These are phyloP conservation scores for Colossoma macropomum DNA, from an alignment of 2,113 vertebrate genomes.

Conservation along the genomic window DNA sequence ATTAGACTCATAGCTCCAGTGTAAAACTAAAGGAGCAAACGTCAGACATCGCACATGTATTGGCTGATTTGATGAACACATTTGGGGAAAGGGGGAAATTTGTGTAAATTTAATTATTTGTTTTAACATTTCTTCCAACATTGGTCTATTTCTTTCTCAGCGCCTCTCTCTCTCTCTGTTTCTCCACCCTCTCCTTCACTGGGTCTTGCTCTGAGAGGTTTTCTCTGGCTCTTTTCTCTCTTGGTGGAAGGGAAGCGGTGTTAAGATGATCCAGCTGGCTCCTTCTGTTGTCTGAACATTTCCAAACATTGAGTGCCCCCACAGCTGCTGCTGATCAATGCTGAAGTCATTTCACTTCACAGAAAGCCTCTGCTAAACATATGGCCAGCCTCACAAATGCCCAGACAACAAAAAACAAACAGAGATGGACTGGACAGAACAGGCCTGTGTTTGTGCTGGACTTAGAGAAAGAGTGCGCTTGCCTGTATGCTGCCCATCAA, in stretches of 20 bases:
- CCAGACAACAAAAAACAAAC: neutral
- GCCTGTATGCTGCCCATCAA: neutral
- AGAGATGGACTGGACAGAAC: neutral
- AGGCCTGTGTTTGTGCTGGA: neutral
- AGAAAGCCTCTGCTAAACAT: slow-evolving; percentile 8
- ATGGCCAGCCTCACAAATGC: slow-evolving; percentile 32
- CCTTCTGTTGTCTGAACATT: slow-evolving; percentile 42
- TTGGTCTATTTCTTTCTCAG: neutral
- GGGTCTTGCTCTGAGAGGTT: neutral
- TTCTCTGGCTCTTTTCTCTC: slow-evolving; percentile 19
- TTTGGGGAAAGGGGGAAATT: too few relatives aligned
- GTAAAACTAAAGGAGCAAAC: too few relatives aligned
- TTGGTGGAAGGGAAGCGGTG: slow-evolving; percentile 6
- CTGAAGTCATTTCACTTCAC: slow-evolving; percentile 39
- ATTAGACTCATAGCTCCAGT: too few relatives aligned
- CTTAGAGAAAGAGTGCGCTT: neutral
- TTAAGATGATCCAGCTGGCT: slow-evolving; percentile 44
- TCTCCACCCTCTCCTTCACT: neutral
- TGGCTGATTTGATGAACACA: too few relatives aligned
- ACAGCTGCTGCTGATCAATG: slow-evolving; percentile 66
- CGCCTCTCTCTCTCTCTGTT: neutral
- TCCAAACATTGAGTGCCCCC: slow-evolving; percentile 33
- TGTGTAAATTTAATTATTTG: too few relatives aligned
- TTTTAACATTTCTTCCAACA: neutral
- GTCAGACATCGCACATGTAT: too few relatives aligned